Percentiles rank a stretch among this genome's conserved stretches.
Conservation (phyloP, 2,113 vertebrate genomes). For the Indicator indicator region DNA sequence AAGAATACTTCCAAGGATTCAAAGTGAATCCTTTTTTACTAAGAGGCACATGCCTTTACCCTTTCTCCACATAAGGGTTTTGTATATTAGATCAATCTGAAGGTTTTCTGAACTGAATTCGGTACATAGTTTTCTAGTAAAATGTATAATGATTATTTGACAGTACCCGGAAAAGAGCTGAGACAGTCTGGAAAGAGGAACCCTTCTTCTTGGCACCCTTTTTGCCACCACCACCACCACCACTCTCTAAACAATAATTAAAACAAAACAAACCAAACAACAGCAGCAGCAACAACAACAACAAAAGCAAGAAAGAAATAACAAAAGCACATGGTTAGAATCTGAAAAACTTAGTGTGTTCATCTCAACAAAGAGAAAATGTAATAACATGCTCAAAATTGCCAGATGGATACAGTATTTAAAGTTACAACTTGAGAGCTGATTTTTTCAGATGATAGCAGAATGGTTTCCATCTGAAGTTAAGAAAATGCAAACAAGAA, state of each 20-base stretch:
- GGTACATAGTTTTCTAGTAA: rapidly evolving
- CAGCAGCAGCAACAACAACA: neutral
- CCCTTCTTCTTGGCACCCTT: slow-evolving; percentile 94
- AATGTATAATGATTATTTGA: neutral
- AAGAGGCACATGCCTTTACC: neutral
- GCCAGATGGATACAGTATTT: neutral
- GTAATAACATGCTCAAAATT: neutral
- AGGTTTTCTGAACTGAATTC: neutral
- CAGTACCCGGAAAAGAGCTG: slow-evolving; percentile 88
- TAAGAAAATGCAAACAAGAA: neutral
- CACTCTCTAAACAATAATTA: slow-evolving; percentile 18
- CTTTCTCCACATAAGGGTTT: neutral
- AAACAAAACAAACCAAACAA: too few species aligned
- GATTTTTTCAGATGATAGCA: neutral
- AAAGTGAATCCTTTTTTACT: neutral
- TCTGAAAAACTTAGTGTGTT: neutral
- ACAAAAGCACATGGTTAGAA: neutral
- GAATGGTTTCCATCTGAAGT: neutral
- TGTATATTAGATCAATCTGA: neutral
- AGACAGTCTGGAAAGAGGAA: slow-evolving; percentile 96
- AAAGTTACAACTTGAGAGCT: neutral
- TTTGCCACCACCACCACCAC: slow-evolving; percentile 68
- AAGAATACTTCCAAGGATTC: neutral
- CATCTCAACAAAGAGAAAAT: neutral
- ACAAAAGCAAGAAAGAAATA: neutral